Evolutionary conservation across 2,113 vertebrate species (phyloP), one percentile per base, ranked within the genome.

Genomic region (Eira barbara): DNA sequence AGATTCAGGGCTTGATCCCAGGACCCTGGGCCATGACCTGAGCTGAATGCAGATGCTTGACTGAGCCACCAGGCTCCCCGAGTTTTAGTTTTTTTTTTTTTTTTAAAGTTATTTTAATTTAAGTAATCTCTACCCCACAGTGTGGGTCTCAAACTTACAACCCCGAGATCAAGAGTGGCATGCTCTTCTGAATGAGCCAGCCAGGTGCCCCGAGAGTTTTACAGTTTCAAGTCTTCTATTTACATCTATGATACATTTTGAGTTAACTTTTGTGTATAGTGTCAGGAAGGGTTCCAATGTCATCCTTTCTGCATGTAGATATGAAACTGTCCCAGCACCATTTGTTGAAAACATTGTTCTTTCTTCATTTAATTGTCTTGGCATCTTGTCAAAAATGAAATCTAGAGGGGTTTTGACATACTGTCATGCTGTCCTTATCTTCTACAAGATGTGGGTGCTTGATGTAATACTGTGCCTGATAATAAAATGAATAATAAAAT

Each of bases 1-100:
- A 0, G 34, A 69, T n/a, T 7, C 7, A 8, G 34, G 34, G 17
- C 65, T 69, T 8, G 1, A n/a, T n/a, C 65, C 34, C 17, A 34
- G 34, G 17, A 69, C 34, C 65, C 65, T 69, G 15, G 34, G 31
- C 45, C 13, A 29, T 39, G 39, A 45, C 25, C 39, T 45, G 42
- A 76, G 73, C 42, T 9, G 4, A 47, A 76, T 27, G 42, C 42
- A 31, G 73, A 76, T 25, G 6, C 25, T 45, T 13, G 12, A 45
- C 7, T 78, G 42, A 78, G 74, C 42, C 27, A 78, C 14, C 74
- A 76, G 74, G 74, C 1, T 0, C 3, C 39, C 1, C 18, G 8
- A n/a, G 67, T 21, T 67, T 67, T 34, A 67, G 7, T 17, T 6
- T 34, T 67, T 67, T 31, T 17, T 6, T 34, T 67, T 67, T 31